These are phyloP conservation scores for Cecropterus lyciades DNA, from an alignment of 1,140 invertebrate species.

Conservation along the genomic window DNA sequence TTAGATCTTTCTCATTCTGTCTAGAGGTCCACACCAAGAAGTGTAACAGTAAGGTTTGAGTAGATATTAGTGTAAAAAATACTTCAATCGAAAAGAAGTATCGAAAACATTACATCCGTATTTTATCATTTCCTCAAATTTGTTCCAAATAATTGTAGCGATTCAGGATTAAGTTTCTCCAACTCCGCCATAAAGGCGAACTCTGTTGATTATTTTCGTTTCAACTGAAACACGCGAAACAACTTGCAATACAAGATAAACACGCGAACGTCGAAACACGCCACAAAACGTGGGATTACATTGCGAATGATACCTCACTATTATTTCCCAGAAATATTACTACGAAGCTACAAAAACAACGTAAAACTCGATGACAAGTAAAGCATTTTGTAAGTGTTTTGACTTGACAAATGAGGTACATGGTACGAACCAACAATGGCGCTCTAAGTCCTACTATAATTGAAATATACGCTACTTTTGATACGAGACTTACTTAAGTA, in stretches of 20 bases:
- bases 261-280: slow-evolving; percentile 75
- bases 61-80: neutral
- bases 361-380: slow-evolving; percentile 47
- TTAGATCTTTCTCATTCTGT: too few species aligned
- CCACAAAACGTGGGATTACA: slow-evolving; percentile 68
- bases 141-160: slow-evolving; percentile 38
- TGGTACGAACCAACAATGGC: slow-evolving; percentile 18
- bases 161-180: slow-evolving; percentile 54
- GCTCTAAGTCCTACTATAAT: slow-evolving; percentile 4
- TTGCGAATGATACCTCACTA: slow-evolving; percentile 55
- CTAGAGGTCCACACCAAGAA: too few species aligned
- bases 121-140: slow-evolving; percentile 25
- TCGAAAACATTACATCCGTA: slow-evolving; percentile 10
- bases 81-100: neutral
- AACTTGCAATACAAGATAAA: slow-evolving; percentile 71
- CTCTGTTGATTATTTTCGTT: slow-evolving; percentile 72
- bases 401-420: slow-evolving; percentile 47
- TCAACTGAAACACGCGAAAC: slow-evolving; percentile 71
- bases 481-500: neutral
- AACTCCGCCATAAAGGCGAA: slow-evolving; percentile 55
- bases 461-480: slow-evolving; percentile 8
- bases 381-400: slow-evolving; percentile 49
- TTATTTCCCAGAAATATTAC: slow-evolving; percentile 59
- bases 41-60: too few species aligned
- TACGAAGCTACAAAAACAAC: slow-evolving; percentile 45